These are phyloP conservation scores for Globicephala melas DNA, from an alignment of 2,113 vertebrate species.

Conservation along the genomic window DNA sequence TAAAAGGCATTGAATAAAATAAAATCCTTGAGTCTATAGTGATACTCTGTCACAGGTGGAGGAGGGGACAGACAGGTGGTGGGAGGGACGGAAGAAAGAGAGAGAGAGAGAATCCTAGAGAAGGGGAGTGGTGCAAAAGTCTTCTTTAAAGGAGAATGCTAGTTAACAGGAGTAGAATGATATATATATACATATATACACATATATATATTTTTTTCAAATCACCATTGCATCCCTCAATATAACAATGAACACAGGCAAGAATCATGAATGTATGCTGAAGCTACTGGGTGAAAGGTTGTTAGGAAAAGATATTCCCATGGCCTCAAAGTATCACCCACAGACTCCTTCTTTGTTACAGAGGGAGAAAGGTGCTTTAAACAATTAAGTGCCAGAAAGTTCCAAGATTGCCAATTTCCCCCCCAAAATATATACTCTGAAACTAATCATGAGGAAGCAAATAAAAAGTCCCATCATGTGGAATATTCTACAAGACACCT, in stretches of 20 bases:
- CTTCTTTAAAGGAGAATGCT: background rate
- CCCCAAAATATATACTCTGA: background rate
- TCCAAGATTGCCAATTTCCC: background rate
- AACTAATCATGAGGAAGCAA: background rate
- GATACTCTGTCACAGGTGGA: background rate
- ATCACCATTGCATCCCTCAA: background rate
- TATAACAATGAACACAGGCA: background rate
- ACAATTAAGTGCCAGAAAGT: background rate
- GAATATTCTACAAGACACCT: background rate
- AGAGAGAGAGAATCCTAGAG: background rate
- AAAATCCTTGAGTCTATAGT: background rate
- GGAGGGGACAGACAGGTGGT: background rate
- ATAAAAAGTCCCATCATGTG: background rate
- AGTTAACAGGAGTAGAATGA: background rate
- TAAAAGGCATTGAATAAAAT: background rate
- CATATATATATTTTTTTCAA: background rate
- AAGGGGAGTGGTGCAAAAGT: background rate
- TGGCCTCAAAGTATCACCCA: background rate
- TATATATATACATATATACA: background rate
- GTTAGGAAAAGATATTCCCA: background rate
- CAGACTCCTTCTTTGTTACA: background rate
- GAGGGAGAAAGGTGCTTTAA: background rate
- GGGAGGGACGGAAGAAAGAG: background rate
- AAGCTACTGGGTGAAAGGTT: background rate
- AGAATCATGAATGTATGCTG: background rate